phyloP scores from a whole-genome alignment of 2,797 vertebrate genomes.

The Tinamus major region DNA sequence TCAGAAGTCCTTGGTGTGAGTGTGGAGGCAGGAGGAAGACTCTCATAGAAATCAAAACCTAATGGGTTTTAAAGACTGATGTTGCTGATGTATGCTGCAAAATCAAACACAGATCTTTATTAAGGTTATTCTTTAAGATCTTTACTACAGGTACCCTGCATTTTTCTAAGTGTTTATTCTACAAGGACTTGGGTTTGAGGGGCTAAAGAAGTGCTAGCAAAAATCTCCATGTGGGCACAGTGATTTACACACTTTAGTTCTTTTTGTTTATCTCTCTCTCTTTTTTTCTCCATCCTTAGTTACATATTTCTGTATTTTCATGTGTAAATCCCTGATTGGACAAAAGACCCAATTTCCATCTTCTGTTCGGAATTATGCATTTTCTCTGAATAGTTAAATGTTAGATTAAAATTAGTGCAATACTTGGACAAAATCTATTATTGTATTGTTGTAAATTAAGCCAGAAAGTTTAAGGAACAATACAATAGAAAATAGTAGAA shows the following conservation, averaged over 20 bases:
- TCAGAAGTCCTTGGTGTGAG: not conserved
- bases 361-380: fast-evolving
- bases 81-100: not conserved
- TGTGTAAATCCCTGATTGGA: not conserved
- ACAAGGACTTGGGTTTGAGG: not conserved
- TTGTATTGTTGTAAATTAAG: not conserved
- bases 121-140: not conserved
- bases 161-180: not conserved
- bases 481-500: not conserved
- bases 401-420: not conserved
- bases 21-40: not conserved
- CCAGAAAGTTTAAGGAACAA: not conserved
- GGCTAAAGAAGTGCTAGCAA: not conserved
- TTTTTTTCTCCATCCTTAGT: not conserved
- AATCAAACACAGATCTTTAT: not conserved
- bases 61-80: not conserved
- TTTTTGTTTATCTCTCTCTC: fast-evolving
- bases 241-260: not conserved
- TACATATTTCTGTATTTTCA: not conserved
- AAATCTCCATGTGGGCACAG: not conserved
- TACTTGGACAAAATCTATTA: not conserved
- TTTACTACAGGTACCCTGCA: not conserved
- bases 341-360: not conserved
- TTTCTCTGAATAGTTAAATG: not conserved
- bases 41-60: not conserved